A percentile compares a stretch with the other conserved stretches of the same genome.
These are phyloP conservation scores for Metellina segmentata DNA, from an alignment of 2,888 invertebrate genomes.

Conservation along the genomic window DNA sequence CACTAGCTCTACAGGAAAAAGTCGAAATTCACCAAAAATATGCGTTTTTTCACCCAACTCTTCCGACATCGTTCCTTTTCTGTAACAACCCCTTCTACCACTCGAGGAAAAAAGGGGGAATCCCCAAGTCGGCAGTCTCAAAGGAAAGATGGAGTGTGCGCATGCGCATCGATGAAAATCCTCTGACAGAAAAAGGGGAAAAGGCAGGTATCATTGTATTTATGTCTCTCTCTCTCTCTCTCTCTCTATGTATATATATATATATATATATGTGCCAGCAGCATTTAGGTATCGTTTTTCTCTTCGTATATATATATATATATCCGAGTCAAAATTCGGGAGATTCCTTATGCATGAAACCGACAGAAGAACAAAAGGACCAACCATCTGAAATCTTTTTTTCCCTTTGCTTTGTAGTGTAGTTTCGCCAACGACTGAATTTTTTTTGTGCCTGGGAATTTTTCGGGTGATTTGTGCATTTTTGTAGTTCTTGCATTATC, in stretches of 20 bases:
- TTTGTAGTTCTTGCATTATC: not conserved
- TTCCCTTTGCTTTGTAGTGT: not conserved
- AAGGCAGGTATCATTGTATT: constrained; percentile 61
- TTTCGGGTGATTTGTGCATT: not conserved
- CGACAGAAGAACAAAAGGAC: constrained; percentile 30
- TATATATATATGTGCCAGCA: constrained; percentile 54
- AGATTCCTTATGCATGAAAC: constrained; percentile 62
- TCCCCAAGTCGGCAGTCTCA: constrained; percentile 9
- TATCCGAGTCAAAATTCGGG: constrained; percentile 30
- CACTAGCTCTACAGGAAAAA: not conserved
- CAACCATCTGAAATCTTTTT: constrained; percentile 12
- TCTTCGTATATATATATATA: constrained; percentile 46
- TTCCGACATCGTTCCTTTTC: constrained; percentile 1
- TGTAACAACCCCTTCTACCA: not conserved
- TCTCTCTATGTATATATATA: no score
- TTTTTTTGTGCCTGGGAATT: not conserved
- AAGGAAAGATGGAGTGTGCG: not conserved
- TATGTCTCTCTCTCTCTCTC: constrained; percentile 34
- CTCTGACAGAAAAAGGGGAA: constrained; percentile 17
- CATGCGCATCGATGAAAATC: constrained; percentile 21
- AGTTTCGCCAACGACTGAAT: not conserved
- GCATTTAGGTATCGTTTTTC: constrained; percentile 57
- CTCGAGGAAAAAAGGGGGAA: not conserved
- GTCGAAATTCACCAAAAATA: constrained; percentile 41
- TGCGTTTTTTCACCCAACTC: constrained; percentile 13